Base-by-base conservation (phyloP, 2,888 invertebrate species). In the Agrotis segetum region DNA sequence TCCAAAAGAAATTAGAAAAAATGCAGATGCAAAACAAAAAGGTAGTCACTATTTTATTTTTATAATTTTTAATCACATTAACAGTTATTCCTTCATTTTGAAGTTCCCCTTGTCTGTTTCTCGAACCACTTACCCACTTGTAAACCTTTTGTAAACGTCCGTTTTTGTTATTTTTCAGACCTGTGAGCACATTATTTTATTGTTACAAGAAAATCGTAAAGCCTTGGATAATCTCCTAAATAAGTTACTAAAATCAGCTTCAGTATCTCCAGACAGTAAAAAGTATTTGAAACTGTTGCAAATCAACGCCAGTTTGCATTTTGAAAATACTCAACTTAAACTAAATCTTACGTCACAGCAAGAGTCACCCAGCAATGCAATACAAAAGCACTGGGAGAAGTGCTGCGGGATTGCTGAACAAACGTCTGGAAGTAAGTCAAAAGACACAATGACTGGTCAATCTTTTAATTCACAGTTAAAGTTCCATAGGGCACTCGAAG, bases 1-100 rank as follows among this genome's bases (percentile, higher is more conserved):
- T 92, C 34, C 91, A 91, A 82, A 89, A 86, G 47, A 92, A 93
- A 83, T 81, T 92, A 4, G 79, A 86, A 50, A 92, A 91, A 68
- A 80, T 95, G 66, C 93, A 95, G 67, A 56, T 67, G 47, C 86
- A 87, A 70, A 87, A 84, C 74, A 82, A 82, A 68, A 81, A 83
- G 83, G 85, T 85, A 77, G 16, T 9, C 29, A 29, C 17, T 60
- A 44, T 7, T 14, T 11, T 24, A 40, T 61, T 40, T 40, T 60
- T 53, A 11, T 11, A 40, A 40, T 11, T 40, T 40, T 40, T 40
- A 11, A 40, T 40, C 6, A 34, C 11, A 40, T 9, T 40, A 9
- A 0, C 9, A 40, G 9, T 9, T 40, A 40, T 40, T 40, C 40
- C 11, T 11, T 11, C 40, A 40, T 40, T 40, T 40, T 40, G 9